Evolutionary conservation across 2,888 invertebrate genomes (phyloP), one percentile per base, ranked within the genome.

Genomic region (Ophion slaviceki): DNA sequence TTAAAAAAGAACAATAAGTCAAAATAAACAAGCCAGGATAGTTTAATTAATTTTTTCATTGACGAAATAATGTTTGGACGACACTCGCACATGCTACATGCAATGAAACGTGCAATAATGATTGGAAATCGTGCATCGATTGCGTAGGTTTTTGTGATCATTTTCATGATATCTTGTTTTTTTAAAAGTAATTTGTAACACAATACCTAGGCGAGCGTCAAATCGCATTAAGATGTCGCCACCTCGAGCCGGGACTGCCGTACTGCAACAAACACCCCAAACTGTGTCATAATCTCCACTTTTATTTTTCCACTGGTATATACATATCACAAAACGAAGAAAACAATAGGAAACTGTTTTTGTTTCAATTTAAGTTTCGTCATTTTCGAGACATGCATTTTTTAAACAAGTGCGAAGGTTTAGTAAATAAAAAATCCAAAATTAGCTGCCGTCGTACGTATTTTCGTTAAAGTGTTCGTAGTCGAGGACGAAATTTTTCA

Each of bases 241-340:
- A 97, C 96, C 96, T 96, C 97, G 95, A 97, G 96, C 95, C 97
- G 97, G 95, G 97, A 96, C 96, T 97, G 97, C 96, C 97, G 97
- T 97, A 97, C 98, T 98, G 97, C 94, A 96, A 96, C 97, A 96
- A 94, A 93, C 90, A 92, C 91, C 91, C 91, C 88, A 89, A 91
- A 92, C 89, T 89, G 89, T 90, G 90, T 91, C 90, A 92, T 91
- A 88, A 91, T 89, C 84, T 90, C 89, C 88, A 87, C 88, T 81
- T 79, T 71, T 32, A 45, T 70, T 62, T 75, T 71, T 77, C 57
- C n/a, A 40, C 64, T 53, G 11, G 53, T 53, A 53, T n/a, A 40
- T 47, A 75, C 57, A 70, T 67, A 59, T 20, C 36, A 28, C 17
- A 77, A 78, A 61, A 79, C 28, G 47, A 77, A 53, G 70, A 28